Evolutionary conservation across 2,888 invertebrate genomes (phyloP), one percentile per base, ranked within the genome.

Genomic region (Sinodicranocentrus sp.): DNA sequence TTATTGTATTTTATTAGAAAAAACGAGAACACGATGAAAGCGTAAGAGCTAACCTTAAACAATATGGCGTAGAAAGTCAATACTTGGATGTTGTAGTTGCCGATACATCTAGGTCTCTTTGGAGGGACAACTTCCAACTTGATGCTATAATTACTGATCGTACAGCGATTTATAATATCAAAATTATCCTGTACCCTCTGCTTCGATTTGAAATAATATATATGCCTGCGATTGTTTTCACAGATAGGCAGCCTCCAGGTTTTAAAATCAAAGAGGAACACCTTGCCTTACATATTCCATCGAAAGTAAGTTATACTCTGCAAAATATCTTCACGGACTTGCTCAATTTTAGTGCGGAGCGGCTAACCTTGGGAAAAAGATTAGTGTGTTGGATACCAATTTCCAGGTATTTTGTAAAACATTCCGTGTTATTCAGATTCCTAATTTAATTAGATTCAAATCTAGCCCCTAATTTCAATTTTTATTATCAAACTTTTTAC

Each of bases 71-170:
- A 54, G 93, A 93, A 86, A 92, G 93, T 28, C 92, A 92, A 76
- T 98, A 97, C 90, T 89, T 98, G 63, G 98, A 98, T 90, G 95
- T 97, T 0, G 90, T 98, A 1, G 95, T 98, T 1, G 96, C 97
- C 61, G 99, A 99, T 92, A 96, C 98, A 90, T 95, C 98, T 0
- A 92, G 94, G 88, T 94, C 94, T 0, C 91, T 97, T 89, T 97
- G 97, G 96, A 93, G 92, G 84, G 91, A 93, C 0, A 91, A 92
- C 0, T 90, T 95, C 33, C 91, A 92, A 89, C 94, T 99, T 89
- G 98, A 99, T 91, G 95, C 96, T 39, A 97, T 99, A 84, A 94
- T 99, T 79, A 98, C 98, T 33, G 99, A 99, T 91, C 99, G 97
- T 97, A 92, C 93, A 95, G 44, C 43, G 19, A 21, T 61, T 21